Evolutionary conservation across 2,888 invertebrate species (phyloP), one percentile per base, ranked within the genome.

Genomic region (Romanomermis culicivorax): DNA sequence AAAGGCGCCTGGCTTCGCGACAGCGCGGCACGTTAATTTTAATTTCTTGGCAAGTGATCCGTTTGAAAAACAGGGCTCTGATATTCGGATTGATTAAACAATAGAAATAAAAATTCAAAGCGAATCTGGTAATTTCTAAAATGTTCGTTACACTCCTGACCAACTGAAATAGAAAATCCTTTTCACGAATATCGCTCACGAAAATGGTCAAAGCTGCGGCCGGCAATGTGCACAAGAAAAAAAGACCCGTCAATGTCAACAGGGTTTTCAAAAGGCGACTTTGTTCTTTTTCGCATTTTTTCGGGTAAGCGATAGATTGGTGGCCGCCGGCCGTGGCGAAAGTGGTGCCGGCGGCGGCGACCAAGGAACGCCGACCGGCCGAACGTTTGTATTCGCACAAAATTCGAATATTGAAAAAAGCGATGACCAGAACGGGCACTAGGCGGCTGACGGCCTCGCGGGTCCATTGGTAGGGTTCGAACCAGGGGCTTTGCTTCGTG

Each of bases 41-140:
- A n/a, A n/a, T n/a, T n/a, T n/a, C n/a, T n/a, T 36, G 36, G 36
- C 36, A 36, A 17, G 36, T 36, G 11, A 36, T 14, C 36, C 36
- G 11, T 36, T 36, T 36, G 11, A 64, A 47, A 48, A 63, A 63
- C 23, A 65, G 61, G 30, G 57, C 61, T 3, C 71, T 59, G 51
- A 71, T 69, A 55, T 71, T 70, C 45, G 69, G 69, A 56, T 70
- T 70, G 58, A 70, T 70, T 56, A 70, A 60, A 55, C 70, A 69
- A 57, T 71, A 72, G 53, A 75, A 67, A 64, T 74, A 75, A 60
- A 75, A 75, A 60, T 75, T 75, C 57, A 74, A 66, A 1, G 74
- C 71, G 60, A 73, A 75, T 61, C 74, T 75, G 54, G 72, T 68
- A 52, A 74, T 65, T 59, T 75, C 75, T 51, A 74, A 59, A 30